Evolutionary conservation across 2,797 vertebrate species (phyloP), one percentile per base, ranked within the genome.

Genomic region (Coreius guichenoti): DNA sequence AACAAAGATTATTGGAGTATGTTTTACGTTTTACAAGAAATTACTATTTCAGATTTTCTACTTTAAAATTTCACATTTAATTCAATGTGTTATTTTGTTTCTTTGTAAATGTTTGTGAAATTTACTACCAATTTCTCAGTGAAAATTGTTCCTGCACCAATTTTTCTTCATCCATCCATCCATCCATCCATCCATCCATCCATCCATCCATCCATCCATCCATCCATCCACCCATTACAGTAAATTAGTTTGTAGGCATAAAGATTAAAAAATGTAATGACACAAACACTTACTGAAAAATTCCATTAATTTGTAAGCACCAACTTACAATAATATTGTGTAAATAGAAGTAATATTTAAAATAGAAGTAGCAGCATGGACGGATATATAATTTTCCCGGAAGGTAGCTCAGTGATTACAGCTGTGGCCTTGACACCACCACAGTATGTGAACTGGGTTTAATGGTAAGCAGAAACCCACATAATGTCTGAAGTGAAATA

Each of bases 391-490:
- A 26, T 21, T 45, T 79, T 29, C 14, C 58, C 7, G 39, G 33
- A 58, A 77, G 33, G 54, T 23, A 79, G 58, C 58, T n/a, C 45
- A 47, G 9, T 8, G n/a, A 13, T 39, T 45, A 29, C 33, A 78
- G 7, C 33, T 19, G 76, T 67, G 13, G 45, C 63, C 45, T 51
- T 68, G 78, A 23, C 23, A 79, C 63, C 47, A 26, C 26, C 43
- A 58, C 33, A 54, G 8, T 29, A 81, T 56, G 49, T 26, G 4
- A 56, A 72, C 12, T 19, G n/a, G 13, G 11, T 58, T 68, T 54
- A 70, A 72, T 70, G 47, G 49, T 81, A 36, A 69, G 16, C 31
- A 58, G 51, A 81, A 56, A 43, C 29, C 45, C 45, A n/a, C 43
- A 23, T n/a, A 0, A 9, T 58, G 33, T 51, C 45, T 68, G 11